Evolutionary conservation across 2,113 vertebrate genomes (phyloP).

Genomic region (Corynorhinus townsendii): DNA sequence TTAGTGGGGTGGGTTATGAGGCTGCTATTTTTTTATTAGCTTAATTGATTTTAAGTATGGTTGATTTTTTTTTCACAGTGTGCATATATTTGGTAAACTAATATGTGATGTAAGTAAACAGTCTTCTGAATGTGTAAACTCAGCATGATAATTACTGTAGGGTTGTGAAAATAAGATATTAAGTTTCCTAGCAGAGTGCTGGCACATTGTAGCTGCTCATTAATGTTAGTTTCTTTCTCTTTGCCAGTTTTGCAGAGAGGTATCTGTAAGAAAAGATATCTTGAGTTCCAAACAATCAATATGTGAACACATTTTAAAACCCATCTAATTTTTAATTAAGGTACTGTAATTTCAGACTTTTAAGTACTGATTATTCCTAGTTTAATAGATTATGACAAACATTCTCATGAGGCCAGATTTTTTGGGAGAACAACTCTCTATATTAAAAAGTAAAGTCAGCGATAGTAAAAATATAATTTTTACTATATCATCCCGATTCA

Average conservation of each 20-base stretch:
- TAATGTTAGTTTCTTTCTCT: background rate
- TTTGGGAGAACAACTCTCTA: background rate
- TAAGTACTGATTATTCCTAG: background rate
- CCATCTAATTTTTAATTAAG: background rate
- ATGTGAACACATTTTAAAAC: background rate
- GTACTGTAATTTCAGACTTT: background rate
- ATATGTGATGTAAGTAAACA: slow-evolving; percentile 11
- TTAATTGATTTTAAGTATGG: slow-evolving; percentile 6
- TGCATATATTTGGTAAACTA: background rate
- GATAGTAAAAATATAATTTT: background rate
- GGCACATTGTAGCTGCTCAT: background rate
- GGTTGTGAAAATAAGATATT: background rate
- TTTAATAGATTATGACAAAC: background rate
- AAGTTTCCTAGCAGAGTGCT: background rate
- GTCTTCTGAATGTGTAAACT: background rate
- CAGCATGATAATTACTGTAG: background rate
- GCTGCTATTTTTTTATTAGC: background rate
- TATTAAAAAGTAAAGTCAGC: background rate
- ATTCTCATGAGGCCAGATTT: background rate
- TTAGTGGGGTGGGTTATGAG: no score
- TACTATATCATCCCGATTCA: background rate
- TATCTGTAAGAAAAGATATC: background rate
- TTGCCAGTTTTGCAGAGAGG: background rate
- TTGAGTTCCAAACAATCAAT: background rate
- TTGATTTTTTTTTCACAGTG: background rate